phyloP scores from a whole-genome alignment of 1,140 invertebrate genomes.

The Thaumatotibia leucotreta region DNA sequence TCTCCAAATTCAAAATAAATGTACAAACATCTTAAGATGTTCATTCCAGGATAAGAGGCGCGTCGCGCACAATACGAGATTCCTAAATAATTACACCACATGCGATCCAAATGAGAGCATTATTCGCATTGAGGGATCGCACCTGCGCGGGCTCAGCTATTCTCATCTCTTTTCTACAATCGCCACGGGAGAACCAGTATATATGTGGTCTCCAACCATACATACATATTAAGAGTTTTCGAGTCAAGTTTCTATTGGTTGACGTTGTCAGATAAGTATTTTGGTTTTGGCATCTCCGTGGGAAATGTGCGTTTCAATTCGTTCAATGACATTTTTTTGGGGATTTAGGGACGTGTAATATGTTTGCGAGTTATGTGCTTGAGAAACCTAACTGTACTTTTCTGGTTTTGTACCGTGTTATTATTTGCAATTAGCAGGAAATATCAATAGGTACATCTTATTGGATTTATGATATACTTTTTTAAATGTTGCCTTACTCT shows the following conservation, averaged over 20 bases:
- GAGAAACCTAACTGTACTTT: background rate
- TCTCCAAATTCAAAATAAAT: background rate
- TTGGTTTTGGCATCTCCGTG: constrained; percentile 26
- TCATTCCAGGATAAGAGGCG: background rate
- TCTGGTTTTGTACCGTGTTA: background rate
- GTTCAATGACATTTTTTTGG: background rate
- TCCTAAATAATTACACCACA: constrained; percentile 9
- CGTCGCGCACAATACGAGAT: background rate
- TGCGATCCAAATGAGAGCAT: constrained; percentile 4
- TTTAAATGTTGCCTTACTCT: no score
- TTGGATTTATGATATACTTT: no score
- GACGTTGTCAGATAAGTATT: no score
- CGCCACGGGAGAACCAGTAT: background rate
- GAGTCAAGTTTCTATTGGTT: no score
- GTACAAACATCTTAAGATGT: background rate
- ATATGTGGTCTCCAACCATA: no score
- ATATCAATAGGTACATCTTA: no score
- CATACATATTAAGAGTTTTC: no score
- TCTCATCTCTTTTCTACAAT: background rate
- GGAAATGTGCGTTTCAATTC: background rate
- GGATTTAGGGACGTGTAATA: background rate
- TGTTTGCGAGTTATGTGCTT: background rate
- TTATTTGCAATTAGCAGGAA: background rate
- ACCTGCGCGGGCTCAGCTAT: constrained; percentile 33
- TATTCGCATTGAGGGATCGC: constrained; percentile 21